Evolutionary conservation across 2,888 invertebrate species (phyloP), one percentile per base, ranked within the genome.

Genomic region (Parochlus steinenii): DNA sequence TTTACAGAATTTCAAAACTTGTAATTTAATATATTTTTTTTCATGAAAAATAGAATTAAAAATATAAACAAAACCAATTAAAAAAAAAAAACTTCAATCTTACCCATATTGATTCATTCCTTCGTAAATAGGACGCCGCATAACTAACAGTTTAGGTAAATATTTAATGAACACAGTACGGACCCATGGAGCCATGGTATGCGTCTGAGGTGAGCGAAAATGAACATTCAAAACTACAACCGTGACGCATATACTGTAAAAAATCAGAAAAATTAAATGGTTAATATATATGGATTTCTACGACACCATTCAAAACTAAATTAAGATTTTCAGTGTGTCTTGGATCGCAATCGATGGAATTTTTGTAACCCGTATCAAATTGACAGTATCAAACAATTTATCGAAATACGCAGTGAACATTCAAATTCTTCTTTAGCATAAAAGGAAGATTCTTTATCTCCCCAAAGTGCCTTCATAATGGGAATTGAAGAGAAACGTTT

Each of bases 191-290:
- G 87, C 79, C 89, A 92, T 90, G 43, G 80, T 77, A 64, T 89
- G 93, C 44, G 95, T 97, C 61, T 92, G 87, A 44, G 95, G 92
- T 46, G 90, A 92, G 40, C 97, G 83, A 68, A 93, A 95, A 69
- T 95, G 93, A 49, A 93, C 87, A 66, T 95, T 95, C 51, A 95
- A 69, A 50, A 93, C 92, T 54, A 93, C 81, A 51, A 97, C 93
- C 42, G 90, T 89, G 54, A 87, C 80, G 64, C 87, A 85, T 63
- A 90, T 89, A 62, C 82, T 82, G 68, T 37, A 55, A 56, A 5
- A 11, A 24, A 22, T 18, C 11, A 12, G 25, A 14, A 32, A 31
- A n/a, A n/a, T n/a, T n/a, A n/a, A n/a, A n/a, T n/a, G n/a, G n/a
- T n/a, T n/a, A n/a, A n/a, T n/a, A n/a, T n/a, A n/a, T n/a, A n/a